phyloP scores from a whole-genome alignment of 2,888 invertebrate species.

The Polymixis flavicincta region DNA sequence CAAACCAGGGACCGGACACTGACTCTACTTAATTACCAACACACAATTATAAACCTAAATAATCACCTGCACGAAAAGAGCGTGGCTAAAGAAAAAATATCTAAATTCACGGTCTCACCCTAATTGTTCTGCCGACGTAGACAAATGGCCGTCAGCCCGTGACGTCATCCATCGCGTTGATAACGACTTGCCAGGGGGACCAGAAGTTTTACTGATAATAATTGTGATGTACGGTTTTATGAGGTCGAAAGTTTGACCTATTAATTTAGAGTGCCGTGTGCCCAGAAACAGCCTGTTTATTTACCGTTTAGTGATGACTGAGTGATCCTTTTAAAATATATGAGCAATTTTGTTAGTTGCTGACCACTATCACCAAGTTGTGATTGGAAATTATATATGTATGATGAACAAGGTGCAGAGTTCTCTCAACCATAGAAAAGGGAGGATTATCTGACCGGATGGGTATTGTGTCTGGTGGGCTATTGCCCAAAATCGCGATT shows the following conservation, averaged over 20 bases:
- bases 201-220: conserved; percentile 56
- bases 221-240: conserved; percentile 29
- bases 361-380: not conserved
- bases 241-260: conserved; percentile 18
- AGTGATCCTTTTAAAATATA: not conserved
- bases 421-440: too few species aligned
- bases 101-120: conserved; percentile 50
- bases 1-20: not conserved
- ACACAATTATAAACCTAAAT: conserved; percentile 17
- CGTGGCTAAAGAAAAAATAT: conserved; percentile 35
- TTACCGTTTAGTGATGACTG: not conserved
- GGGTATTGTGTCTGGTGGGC: too few species aligned
- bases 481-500: too few species aligned
- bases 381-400: too few species aligned
- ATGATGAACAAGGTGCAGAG: too few species aligned
- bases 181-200: conserved; percentile 37
- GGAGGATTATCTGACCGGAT: too few species aligned
- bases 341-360: not conserved
- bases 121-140: conserved; percentile 63
- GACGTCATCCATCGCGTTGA: conserved; percentile 59
- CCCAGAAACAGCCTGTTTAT: not conserved
- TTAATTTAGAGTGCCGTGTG: not conserved
- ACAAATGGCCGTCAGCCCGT: conserved; percentile 59
- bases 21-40: not conserved
- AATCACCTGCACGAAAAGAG: conserved; percentile 29